A percentile compares a stretch with the other conserved stretches of the same genome.
These are phyloP conservation scores for Stenichneumon culpator DNA, from an alignment of 2,888 invertebrate genomes.

Conservation along the genomic window DNA sequence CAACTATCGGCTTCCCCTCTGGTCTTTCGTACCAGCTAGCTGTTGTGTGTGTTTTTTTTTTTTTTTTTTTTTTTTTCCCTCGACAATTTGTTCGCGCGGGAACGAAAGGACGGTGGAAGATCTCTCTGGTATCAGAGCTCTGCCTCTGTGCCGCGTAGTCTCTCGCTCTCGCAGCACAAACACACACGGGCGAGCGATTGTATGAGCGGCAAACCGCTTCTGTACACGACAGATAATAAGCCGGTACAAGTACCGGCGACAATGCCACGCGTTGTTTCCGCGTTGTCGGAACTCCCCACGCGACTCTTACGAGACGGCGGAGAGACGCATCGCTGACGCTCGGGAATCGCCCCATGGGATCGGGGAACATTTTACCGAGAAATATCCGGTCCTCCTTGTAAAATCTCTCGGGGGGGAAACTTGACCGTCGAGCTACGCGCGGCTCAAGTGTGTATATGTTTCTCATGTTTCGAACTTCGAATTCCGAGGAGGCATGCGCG, in stretches of 20 bases:
- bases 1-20: slow-evolving; percentile 68
- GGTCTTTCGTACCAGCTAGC: slow-evolving; percentile 32
- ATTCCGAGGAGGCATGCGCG: slow-evolving; percentile 3
- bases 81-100: slow-evolving; percentile 57
- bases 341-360: neutral
- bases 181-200: slow-evolving; percentile 50
- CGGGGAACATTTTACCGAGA: slow-evolving; percentile 43
- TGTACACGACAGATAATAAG: slow-evolving; percentile 64
- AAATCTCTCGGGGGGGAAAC: slow-evolving; percentile 45
- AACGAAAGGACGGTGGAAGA: slow-evolving; percentile 33
- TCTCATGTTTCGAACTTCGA: slow-evolving; percentile 49
- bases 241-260: slow-evolving; percentile 72
- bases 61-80: slow-evolving; percentile 38
- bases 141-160: slow-evolving; percentile 13
- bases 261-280: slow-evolving; percentile 81
- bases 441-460: slow-evolving; percentile 58
- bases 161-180: slow-evolving; percentile 36
- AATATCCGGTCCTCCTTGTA: slow-evolving; percentile 24
- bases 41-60: slow-evolving; percentile 15
- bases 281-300: slow-evolving; percentile 72
- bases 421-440: slow-evolving; percentile 34
- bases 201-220: slow-evolving; percentile 50
- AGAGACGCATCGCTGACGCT: slow-evolving; percentile 17
- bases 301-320: neutral
- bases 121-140: slow-evolving; percentile 47